Evolutionary conservation across 2,797 vertebrate species (phyloP).

Genomic region (Trichosurus vulpecula): DNA sequence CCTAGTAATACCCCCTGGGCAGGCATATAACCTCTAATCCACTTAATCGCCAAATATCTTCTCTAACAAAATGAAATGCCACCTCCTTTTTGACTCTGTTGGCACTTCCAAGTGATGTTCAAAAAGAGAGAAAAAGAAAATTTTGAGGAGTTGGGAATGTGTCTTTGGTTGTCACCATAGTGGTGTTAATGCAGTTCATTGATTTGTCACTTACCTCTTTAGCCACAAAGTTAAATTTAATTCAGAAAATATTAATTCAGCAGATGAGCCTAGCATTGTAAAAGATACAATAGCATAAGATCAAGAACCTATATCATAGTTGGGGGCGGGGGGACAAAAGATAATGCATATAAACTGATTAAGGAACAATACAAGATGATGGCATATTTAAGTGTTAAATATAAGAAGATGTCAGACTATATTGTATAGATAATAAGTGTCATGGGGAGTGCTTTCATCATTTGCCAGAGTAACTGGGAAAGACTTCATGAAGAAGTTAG

Average conservation of each 20-base stretch:
- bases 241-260: neutral
- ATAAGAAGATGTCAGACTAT: neutral
- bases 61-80: neutral
- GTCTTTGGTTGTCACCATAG: neutral
- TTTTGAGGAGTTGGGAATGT: neutral
- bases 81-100: neutral
- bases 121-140: neutral
- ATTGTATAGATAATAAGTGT: neutral
- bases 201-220: neutral
- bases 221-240: neutral
- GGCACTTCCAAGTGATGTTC: neutral
- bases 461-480: neutral
- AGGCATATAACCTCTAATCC: neutral
- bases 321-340: neutral
- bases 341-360: neutral
- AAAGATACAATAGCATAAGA: neutral
- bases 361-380: neutral
- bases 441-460: neutral
- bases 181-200: neutral
- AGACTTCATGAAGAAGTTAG: neutral
- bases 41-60: neutral
- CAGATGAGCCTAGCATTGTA: neutral
- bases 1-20: neutral
- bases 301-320: neutral
- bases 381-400: neutral